These are phyloP conservation scores for Gandaritis pyraliata DNA, from an alignment of 2,888 invertebrate genomes.

Conservation along the genomic window DNA sequence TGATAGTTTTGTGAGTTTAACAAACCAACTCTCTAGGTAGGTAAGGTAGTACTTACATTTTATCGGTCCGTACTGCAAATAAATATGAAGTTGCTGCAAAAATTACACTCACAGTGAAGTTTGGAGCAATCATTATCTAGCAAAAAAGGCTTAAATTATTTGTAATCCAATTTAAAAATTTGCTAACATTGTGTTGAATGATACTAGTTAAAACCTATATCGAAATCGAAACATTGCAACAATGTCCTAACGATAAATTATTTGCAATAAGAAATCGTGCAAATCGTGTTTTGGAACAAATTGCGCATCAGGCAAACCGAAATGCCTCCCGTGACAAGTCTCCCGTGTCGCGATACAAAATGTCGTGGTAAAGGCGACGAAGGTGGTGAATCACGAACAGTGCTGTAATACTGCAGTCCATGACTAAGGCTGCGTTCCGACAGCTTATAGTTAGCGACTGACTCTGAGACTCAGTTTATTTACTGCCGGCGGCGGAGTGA, in stretches of 20 bases:
- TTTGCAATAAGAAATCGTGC: not conserved
- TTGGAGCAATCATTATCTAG: too few relatives aligned
- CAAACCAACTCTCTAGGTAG: not conserved
- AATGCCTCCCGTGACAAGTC: not conserved
- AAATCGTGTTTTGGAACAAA: conserved; percentile 4
- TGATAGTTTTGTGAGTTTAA: not conserved
- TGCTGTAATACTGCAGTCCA: conserved; percentile 18
- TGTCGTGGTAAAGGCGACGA: conserved; percentile 2
- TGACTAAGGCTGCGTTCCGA: not conserved
- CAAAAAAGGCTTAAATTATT: too few relatives aligned
- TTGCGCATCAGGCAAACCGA: not conserved
- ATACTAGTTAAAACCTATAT: too few relatives aligned
- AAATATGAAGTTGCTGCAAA: not conserved
- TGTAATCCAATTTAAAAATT: too few relatives aligned
- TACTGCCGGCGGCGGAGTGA: too few relatives aligned
- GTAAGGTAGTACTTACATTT: too few relatives aligned
- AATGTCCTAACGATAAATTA: not conserved
- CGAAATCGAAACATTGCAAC: not conserved
- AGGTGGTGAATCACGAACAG: conserved; percentile 19
- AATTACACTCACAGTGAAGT: not conserved
- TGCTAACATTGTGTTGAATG: too few relatives aligned
- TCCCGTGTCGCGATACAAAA: conserved; percentile 4
- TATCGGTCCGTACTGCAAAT: too few relatives aligned
- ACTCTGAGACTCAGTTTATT: too few relatives aligned
- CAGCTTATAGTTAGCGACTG: too few relatives aligned